A percentile compares a stretch with the other conserved stretches of the same genome.
phyloP scores from a whole-genome alignment of 2,113 vertebrate genomes.

The Lichenostomus cassidix region DNA sequence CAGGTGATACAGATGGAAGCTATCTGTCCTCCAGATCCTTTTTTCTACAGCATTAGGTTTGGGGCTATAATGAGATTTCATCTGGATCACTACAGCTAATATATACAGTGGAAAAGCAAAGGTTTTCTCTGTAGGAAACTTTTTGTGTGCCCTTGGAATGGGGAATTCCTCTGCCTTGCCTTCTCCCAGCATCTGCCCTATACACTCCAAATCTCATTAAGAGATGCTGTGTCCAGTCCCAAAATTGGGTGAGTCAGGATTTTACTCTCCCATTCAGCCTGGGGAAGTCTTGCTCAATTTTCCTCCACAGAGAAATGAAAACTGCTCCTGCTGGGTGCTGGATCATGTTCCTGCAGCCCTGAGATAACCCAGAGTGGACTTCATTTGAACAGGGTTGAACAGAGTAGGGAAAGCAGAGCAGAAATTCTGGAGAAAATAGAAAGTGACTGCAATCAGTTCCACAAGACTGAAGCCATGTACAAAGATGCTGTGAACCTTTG shows the following conservation, averaged over 20 bases:
- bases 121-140: background rate
- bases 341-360: background rate
- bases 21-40: slow-evolving; percentile 2
- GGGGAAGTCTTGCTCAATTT: background rate
- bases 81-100: background rate
- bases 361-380: background rate
- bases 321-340: background rate
- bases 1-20: slow-evolving; percentile 11
- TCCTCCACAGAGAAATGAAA: background rate
- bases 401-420: background rate
- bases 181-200: background rate
- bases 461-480: background rate
- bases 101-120: background rate
- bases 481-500: background rate
- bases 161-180: background rate
- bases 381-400: background rate
- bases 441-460: background rate
- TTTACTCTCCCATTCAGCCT: background rate
- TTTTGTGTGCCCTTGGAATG: background rate
- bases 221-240: background rate
- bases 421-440: background rate
- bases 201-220: background rate
- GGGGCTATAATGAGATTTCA: slow-evolving; percentile 9
- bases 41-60: background rate
- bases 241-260: background rate